Evolutionary conservation across 1,140 invertebrate genomes (phyloP), one percentile per base, ranked within the genome.

Genomic region (Archivesica marissinica): DNA sequence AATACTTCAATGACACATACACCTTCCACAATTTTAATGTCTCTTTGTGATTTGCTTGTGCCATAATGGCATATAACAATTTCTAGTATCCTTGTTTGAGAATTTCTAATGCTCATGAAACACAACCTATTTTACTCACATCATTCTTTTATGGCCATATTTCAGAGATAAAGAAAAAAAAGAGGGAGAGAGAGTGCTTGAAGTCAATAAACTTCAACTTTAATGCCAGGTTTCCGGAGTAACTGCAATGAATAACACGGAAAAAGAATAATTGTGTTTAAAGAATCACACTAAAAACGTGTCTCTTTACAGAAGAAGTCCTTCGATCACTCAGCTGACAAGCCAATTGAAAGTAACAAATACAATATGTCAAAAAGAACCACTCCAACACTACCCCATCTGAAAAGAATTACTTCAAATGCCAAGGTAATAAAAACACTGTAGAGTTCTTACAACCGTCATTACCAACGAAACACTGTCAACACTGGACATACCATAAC

Each of bases 391-490:
- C 33, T 47, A 72, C 50, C 2, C 13, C 6, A 33, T 9, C 17
- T 1, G 25, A 50, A 50, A 72, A 50, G 33, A 50, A 44, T 11
- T 15, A 52, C 6, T 30, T 23, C 41, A 0, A 9, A 30, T 50
- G 68, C 17, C 68, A 47, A 7, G 7, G 11, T 47, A 72, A 33
- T 33, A 72, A 72, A 20, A 72, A 72, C 68, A 72, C 41, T 47
- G 15, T 41, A n/a, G n/a, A 25, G 1, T 72, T 33, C 30, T 44
- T 17, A 44, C 59, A 33, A 64, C 23, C 59, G 33, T 64, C 38
- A 28, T 35, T 35, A 64, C 30, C 30, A 6, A 11, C 28, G 17
- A 17, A 64, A 25, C 59, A 35, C 9, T 35, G 23, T 72, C 68
- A 72, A 72, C 50, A 72, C 13, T 44, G 1, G 28, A 11, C 15